Conservation (phyloP, 2,888 invertebrate genomes). For the Adelphocoris suturalis region DNA sequence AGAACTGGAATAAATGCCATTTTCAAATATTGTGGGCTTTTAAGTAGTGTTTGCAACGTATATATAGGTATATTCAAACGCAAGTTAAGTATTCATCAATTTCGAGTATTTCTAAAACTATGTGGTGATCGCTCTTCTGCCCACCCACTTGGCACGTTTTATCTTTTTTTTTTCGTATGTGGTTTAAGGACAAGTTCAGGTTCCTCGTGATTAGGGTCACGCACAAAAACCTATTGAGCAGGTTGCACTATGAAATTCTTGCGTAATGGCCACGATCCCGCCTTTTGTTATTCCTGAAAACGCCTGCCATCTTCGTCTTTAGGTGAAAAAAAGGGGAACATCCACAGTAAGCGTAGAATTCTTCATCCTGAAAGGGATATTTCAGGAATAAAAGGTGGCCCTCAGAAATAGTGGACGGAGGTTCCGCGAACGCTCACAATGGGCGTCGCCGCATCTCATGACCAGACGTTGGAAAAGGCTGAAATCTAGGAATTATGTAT, state of each 20-base stretch:
- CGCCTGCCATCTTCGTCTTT: background rate
- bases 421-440: conserved; percentile 6
- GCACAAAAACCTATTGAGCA: conserved; percentile 7
- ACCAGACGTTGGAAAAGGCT: background rate
- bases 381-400: background rate
- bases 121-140: too few species aligned
- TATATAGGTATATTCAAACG: too few species aligned
- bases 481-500: background rate
- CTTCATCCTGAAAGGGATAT: background rate
- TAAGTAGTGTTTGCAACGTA: too few species aligned
- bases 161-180: background rate
- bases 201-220: background rate
- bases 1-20: too few species aligned
- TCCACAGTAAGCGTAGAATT: background rate
- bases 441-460: background rate
- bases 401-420: too few species aligned
- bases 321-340: background rate
- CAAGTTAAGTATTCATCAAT: too few species aligned
- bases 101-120: too few species aligned
- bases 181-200: conserved; percentile 6
- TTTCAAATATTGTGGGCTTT: too few species aligned
- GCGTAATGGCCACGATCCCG: background rate
- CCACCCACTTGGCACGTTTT: too few species aligned
- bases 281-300: background rate
- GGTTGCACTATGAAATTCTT: background rate